Percentiles rank a stretch among this genome's conserved stretches.
Conservation (phyloP, 2,888 invertebrate species). For the Neuroscelio doddi region DNA sequence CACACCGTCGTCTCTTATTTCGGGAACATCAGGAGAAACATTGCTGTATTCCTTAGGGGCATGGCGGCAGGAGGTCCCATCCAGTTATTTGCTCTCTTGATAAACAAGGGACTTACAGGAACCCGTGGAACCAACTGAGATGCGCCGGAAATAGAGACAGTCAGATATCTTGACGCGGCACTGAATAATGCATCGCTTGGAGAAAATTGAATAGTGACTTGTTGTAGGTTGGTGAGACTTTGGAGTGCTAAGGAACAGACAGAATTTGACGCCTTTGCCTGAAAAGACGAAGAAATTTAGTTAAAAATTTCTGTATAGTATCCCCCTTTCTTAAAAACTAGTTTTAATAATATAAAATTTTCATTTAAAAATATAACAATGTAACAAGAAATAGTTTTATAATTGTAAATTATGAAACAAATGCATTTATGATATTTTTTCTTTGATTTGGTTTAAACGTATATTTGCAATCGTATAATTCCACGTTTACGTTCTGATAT, state of each 20-base stretch:
- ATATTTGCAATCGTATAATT: too few species aligned
- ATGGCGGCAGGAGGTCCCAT: conserved; percentile 37
- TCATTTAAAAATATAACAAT: too few species aligned
- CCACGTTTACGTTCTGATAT: too few species aligned
- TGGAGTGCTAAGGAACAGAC: not conserved
- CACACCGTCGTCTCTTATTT: conserved; percentile 32
- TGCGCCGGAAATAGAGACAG: conserved; percentile 60
- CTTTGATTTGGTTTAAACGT: too few species aligned
- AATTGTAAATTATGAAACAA: too few species aligned
- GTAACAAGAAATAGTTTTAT: too few species aligned
- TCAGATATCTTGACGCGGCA: conserved; percentile 59
- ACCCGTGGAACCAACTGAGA: conserved; percentile 46
- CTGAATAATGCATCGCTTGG: conserved; percentile 61
- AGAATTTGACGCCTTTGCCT: not conserved
- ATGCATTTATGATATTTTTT: too few species aligned
- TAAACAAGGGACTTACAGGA: conserved; percentile 56
- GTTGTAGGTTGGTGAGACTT: conserved; percentile 8
- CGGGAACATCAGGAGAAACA: conserved; percentile 39
- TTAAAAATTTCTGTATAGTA: too few species aligned
- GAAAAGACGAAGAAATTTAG: not conserved
- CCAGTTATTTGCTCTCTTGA: conserved; percentile 59
- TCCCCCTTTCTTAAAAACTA: too few species aligned
- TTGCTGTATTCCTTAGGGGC: conserved; percentile 38
- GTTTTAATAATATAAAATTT: too few species aligned
- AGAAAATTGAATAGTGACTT: conserved; percentile 57